Evolutionary conservation across 2,888 invertebrate genomes (phyloP).

Genomic region (Polymixis flavicincta): DNA sequence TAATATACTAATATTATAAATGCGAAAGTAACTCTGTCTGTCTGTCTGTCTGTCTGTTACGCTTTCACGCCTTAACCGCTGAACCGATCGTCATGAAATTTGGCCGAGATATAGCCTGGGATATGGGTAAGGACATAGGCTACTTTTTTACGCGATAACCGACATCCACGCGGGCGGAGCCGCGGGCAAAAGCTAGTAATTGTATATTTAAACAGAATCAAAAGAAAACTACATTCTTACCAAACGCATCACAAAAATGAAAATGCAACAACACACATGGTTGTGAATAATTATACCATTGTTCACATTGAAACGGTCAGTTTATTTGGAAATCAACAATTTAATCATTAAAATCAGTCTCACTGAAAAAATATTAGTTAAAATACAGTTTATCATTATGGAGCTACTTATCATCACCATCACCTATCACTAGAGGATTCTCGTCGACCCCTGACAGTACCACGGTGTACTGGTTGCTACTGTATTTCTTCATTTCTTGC

Average conservation of each 20-base stretch:
- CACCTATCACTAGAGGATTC: constrained; percentile 79
- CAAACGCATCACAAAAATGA: not conserved
- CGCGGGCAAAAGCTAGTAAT: no score
- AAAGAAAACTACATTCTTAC: constrained; percentile 4
- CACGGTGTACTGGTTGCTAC: constrained; percentile 74
- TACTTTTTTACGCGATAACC: no score
- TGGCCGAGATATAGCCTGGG: no score
- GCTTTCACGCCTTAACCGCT: no score
- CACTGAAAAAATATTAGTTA: constrained; percentile 3
- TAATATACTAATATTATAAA: no score
- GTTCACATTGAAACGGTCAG: not conserved
- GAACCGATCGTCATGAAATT: no score
- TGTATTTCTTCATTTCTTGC: constrained; percentile 87
- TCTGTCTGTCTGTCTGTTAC: no score
- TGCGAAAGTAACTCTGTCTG: no score
- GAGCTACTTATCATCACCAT: constrained; percentile 62
- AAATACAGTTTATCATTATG: not conserved
- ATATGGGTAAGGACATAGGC: no score
- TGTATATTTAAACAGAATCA: constrained; percentile 3
- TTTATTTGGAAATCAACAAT: not conserved
- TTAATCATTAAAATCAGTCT: constrained; percentile 40
- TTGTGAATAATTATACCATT: constrained; percentile 3
- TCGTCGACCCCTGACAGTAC: constrained; percentile 76
- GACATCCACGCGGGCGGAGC: no score
- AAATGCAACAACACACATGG: not conserved